Base-by-base conservation (phyloP, 2,797 vertebrate genomes). In the Tarsius wallacei region DNA sequence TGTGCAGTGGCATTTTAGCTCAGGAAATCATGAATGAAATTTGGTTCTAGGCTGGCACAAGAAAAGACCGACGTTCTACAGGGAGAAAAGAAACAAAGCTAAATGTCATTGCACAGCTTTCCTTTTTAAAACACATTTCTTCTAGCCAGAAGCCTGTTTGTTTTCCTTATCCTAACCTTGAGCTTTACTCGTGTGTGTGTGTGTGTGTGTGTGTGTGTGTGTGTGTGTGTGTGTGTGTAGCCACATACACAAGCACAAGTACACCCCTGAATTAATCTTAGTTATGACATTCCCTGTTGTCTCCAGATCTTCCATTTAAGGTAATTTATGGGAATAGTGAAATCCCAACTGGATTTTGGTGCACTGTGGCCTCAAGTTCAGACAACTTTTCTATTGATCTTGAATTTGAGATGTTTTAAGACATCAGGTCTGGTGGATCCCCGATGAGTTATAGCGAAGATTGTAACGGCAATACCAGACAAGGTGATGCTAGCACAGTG, bases 351-450 rank as follows among this genome's bases (percentile, higher is more conserved):
- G 31, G 33, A 71, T 26, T 95, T 68, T 86, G 74, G 31, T 82
- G 15, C 2, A 59, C 21, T 15, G 0, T 76, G n/a, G 26, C 26
- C 66, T 95, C n/a, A 61, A 61, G 36, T 59, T 51, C 71, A 57
- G 63, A 63, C 49, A 85, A 5, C 49, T 97, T 85, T 70, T 59
- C 59, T 84, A 4, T 63, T 63, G 57, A 74, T 26, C 57, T 70
- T 87, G 77, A 91, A 61, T 59, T 77, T 85, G 61, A 59, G 66
- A 42, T 42, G n/a, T 83, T 84, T 59, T 42, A 33, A 80, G 77
- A 19, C 42, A 42, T 86, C 28, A 4, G 0, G 19, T 49, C 55
- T 33, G 86, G 36, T 28, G 31, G 47, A 28, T 85, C 55, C 13
- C 1, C 8, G 49, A 33, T 93, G 80, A 80, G 28, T 95, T 64